Base-by-base conservation (phyloP, 2,113 vertebrate genomes). In the Takifugu flavidus region DNA sequence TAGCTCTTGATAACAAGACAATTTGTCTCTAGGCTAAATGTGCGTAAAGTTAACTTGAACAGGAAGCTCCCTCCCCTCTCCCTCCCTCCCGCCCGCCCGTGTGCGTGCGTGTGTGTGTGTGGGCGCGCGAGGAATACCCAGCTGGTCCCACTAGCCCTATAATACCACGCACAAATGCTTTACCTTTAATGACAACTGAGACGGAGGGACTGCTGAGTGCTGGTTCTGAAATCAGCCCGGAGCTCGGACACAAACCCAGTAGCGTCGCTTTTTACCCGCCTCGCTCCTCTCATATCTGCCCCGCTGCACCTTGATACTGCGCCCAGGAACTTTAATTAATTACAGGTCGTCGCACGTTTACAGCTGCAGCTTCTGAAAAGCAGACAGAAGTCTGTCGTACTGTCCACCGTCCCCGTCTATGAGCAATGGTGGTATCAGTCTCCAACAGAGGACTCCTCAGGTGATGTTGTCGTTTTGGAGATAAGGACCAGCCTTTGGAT, bases 131-230 rank as follows among this genome's bases (percentile, higher is more conserved):
- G 66, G 66, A 82, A 73, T 76, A 87, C 66, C 77, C 84, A 77
- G 81, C 82, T 84, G 84, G 80, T 87, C 86, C 84, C 85, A 72
- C 74, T 68, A 84, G 79, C 82, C 87, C 85, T 90, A 90, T 90
- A 90, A 89, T 82, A 87, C 79, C 73, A 83, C 83, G 84, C 83
- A 82, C 83, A 74, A 86, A 75, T 77, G 83, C 85, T 88, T 85
- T 71, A 84, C 86, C 81, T 86, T 89, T 88, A 89, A 81, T 88
- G 90, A 88, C 85, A 87, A 46, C 71, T 65, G 71, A 80, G 90
- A 53, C 59, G 81, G 42, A 71, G 74, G 83, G 31, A 78, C 72
- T 79, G 87, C 84, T 82, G 86, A 82, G 85, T 78, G 89, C 66
- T 13, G 25, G 47, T 53, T 72, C 75, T 65, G 12, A 83, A 64